Evolutionary conservation across 2,888 invertebrate species (phyloP), one percentile per base, ranked within the genome.

Genomic region (Cheiracanthium punctorium): DNA sequence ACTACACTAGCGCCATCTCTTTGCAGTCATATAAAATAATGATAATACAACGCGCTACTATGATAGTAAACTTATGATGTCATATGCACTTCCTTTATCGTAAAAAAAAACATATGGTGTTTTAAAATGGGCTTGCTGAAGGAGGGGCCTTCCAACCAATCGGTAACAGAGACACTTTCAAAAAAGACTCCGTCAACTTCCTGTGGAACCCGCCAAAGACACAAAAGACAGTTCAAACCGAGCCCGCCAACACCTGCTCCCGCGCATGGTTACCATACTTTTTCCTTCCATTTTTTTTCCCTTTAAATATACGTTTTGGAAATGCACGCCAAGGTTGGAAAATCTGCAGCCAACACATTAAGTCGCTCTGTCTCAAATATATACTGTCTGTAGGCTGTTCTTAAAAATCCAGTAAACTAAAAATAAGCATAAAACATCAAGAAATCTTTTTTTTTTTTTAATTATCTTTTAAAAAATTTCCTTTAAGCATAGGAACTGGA

Each of bases 191-290:
- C 32, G 74, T 65, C 75, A 58, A 80, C 85, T 85, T 85, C 80
- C 85, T 75, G 80, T 75, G 75, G 80, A 71, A 80, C 80, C 85
- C 85, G 80, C 80, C 85, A 80, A 86, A 80, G 8, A 28, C 17
- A 74, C 70, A 69, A 86, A 86, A 80, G 80, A 80, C 70, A 75
- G 58, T 24, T 58, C 58, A 12, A 58, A 28, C 48, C 80, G 80
- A 86, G 70, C 85, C 85, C 85, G 85, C 85, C 85, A 86, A 80
- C 85, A 86, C 85, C 85, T 86, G 85, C 85, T 86, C 85, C 85
- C 84, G 84, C 84, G 84, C 84, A 85, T 79, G 84, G 84, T 85
- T 85, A 43, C 82, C 37, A 28, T 12, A 24, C 14, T 20, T 30
- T 10, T 32, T 28, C 77, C 79, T 73, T 74, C 10, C 14, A 28